Conservation (phyloP, 2,113 vertebrate genomes). For the Alces alces region DNA sequence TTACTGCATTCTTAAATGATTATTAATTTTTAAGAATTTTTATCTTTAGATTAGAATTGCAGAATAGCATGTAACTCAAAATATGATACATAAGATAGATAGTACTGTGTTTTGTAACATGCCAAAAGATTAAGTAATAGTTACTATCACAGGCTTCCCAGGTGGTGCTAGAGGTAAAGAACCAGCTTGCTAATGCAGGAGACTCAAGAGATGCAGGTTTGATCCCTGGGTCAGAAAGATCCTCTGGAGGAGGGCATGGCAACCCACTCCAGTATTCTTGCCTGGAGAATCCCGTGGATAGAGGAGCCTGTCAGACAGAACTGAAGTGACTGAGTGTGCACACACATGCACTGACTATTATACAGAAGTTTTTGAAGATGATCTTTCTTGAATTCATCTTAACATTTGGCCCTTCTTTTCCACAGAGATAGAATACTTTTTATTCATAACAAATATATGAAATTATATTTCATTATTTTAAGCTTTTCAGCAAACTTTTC, state of each 20-base stretch:
- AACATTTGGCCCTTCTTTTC: neutral
- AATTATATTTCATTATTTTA: neutral
- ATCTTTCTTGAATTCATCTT: neutral
- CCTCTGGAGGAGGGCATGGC: neutral
- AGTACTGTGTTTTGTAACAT: neutral
- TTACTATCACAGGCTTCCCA: neutral
- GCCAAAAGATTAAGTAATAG: neutral
- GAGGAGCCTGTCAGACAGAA: neutral
- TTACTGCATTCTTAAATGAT: neutral
- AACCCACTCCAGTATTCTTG: neutral
- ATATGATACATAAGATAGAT: neutral
- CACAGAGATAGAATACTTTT: neutral
- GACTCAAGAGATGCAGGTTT: accelerated
- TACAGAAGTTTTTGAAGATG: neutral
- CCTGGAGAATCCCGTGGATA: neutral
- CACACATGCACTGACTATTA: neutral
- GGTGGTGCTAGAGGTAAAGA: neutral
- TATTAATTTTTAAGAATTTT: neutral
- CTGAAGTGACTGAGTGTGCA: neutral
- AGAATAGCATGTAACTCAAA: neutral
- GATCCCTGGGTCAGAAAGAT: neutral
- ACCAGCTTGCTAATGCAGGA: neutral
- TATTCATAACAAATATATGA: neutral
- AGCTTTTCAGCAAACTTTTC: neutral
- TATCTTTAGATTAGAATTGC: neutral